A percentile compares a stretch with the other conserved stretches of the same genome.
These are phyloP conservation scores for Palaemon carinicauda DNA, from an alignment of 1,140 invertebrate genomes.

Conservation along the genomic window DNA sequence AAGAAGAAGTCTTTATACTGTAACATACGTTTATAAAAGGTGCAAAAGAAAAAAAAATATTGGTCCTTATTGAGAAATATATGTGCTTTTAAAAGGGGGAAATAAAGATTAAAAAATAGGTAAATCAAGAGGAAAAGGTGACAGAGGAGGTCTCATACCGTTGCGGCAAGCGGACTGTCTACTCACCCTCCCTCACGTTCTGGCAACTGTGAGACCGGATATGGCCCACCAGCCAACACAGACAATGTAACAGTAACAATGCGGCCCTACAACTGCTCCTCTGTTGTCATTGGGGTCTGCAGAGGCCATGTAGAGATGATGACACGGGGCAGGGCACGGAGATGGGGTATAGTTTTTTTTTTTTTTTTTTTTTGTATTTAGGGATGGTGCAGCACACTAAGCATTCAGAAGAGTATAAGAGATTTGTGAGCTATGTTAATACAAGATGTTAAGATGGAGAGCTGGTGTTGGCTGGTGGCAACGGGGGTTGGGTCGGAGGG, in stretches of 20 bases:
- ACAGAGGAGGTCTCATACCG: neutral
- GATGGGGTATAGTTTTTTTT: neutral
- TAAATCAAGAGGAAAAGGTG: neutral
- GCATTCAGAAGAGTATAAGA: too few species aligned
- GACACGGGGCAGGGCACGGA: constrained; percentile 2
- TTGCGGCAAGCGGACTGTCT: constrained; percentile 43
- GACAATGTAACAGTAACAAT: neutral
- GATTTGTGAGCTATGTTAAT: too few species aligned
- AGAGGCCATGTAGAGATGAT: neutral
- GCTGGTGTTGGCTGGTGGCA: neutral
- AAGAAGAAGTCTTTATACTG: too few species aligned
- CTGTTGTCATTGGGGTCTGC: too few species aligned
- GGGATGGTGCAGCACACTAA: too few species aligned
- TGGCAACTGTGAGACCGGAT: neutral
- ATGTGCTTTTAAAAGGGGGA: constrained; percentile 36
- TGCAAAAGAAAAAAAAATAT: constrained; percentile 50
- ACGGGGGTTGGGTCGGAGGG: neutral
- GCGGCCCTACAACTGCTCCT: neutral
- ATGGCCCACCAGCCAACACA: neutral
- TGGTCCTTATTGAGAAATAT: constrained; percentile 4
- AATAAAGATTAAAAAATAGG: neutral
- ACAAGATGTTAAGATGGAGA: neutral
- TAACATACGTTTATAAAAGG: constrained; percentile 8
- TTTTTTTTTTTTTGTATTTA: too few species aligned
- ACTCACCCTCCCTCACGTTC: constrained; percentile 42